These are phyloP conservation scores for Tupaia chinensis DNA, from an alignment of 2,113 vertebrate species.

Conservation along the genomic window DNA sequence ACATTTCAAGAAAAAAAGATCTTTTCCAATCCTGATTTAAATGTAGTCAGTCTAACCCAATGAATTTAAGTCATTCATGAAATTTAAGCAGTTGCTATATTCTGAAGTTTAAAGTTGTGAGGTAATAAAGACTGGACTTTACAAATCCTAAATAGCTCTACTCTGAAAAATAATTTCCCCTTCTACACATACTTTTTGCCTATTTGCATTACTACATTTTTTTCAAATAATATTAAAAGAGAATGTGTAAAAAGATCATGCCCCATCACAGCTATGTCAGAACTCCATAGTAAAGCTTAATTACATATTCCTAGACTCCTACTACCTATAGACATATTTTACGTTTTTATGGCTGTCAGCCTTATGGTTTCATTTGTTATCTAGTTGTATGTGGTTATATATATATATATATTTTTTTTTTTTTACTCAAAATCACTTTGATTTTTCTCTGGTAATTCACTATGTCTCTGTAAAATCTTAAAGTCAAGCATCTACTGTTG, in stretches of 20 bases:
- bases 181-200: not conserved
- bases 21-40: constrained; percentile 28
- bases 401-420: too few relatives aligned
- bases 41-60: not conserved
- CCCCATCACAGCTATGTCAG: not conserved
- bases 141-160: not conserved
- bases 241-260: not conserved
- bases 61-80: not conserved
- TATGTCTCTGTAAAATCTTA: constrained; percentile 4
- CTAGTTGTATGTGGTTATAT: too few relatives aligned
- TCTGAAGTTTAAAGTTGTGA: not conserved
- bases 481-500: not conserved
- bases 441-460: not conserved
- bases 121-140: not conserved
- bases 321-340: not conserved
- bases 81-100: not conserved
- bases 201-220: not conserved
- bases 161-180: not conserved
- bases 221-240: not conserved
- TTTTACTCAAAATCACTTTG: not conserved
- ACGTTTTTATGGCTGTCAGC: not conserved
- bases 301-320: not conserved
- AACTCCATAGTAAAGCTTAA: not conserved
- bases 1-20: constrained; percentile 12
- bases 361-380: not conserved